Percentiles rank a stretch among this genome's conserved stretches.
Evolutionary conservation across 2,797 vertebrate species (phyloP).

Genomic region (Neomorphus geoffroyi): DNA sequence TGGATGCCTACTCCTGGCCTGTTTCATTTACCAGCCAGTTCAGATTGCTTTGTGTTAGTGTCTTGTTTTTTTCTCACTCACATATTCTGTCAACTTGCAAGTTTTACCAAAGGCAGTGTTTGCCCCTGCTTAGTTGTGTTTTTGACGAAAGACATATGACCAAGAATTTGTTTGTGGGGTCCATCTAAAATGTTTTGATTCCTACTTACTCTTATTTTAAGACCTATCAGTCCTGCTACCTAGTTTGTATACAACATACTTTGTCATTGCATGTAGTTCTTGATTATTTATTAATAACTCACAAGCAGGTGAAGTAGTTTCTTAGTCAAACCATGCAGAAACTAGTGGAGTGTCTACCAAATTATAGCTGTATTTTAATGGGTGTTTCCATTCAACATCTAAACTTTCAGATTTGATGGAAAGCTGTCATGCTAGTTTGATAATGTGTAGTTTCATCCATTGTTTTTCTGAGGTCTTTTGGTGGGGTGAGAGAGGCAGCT

Average conservation of each 20-base stretch:
- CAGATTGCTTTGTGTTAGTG: background rate
- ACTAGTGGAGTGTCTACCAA: background rate
- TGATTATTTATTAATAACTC: background rate
- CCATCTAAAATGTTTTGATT: background rate
- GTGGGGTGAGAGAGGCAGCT: background rate
- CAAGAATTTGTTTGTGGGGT: background rate
- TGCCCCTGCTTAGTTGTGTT: background rate
- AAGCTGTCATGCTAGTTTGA: background rate
- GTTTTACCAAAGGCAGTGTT: background rate
- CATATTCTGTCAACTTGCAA: background rate
- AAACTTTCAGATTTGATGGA: background rate
- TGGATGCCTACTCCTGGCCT: background rate
- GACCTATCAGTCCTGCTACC: background rate
- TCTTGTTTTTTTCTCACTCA: background rate
- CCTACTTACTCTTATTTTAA: background rate
- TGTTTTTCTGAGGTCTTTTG: background rate
- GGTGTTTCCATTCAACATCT: background rate
- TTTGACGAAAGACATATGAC: background rate
- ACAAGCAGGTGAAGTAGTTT: background rate
- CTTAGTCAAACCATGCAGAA: background rate
- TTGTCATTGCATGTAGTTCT: background rate
- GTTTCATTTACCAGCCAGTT: background rate
- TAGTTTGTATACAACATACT: background rate
- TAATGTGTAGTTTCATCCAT: background rate
- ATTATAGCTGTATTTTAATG: background rate